A percentile compares a stretch with the other conserved stretches of the same genome.
phyloP scores from a whole-genome alignment of 2,113 vertebrate genomes.

The Sitta europaea region DNA sequence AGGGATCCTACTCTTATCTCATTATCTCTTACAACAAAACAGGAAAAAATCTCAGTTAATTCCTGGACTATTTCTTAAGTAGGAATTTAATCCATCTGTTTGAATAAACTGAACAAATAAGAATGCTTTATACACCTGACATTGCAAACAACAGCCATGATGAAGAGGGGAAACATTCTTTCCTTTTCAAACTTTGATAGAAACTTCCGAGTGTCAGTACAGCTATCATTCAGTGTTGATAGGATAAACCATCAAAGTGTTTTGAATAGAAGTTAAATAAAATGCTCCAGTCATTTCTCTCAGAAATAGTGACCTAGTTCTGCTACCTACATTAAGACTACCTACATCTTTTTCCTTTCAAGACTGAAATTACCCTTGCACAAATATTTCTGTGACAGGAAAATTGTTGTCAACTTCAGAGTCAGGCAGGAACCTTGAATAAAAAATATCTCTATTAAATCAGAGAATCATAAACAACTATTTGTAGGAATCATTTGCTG shows the following conservation, averaged over 20 bases:
- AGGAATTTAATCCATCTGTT: neutral
- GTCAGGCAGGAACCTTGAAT: neutral
- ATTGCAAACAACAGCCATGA: neutral
- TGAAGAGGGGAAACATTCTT: neutral
- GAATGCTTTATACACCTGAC: neutral
- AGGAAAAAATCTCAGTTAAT: neutral
- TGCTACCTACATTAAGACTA: neutral
- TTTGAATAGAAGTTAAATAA: neutral
- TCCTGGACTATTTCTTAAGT: neutral
- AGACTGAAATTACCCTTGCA: neutral
- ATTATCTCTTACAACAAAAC: neutral
- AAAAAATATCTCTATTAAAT: neutral
- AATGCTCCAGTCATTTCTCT: neutral
- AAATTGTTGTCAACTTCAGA: neutral
- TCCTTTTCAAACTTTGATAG: neutral
- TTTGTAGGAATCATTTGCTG: neutral
- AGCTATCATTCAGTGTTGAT: neutral
- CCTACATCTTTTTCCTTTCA: neutral
- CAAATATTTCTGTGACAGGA: neutral
- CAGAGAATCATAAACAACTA: neutral
- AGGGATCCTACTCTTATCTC: neutral
- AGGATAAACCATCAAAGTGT: neutral
- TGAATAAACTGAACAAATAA: neutral
- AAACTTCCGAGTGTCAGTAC: neutral
- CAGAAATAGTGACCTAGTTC: constrained; percentile 8